These are phyloP conservation scores for Ursus arctos DNA, from an alignment of 2,113 vertebrate genomes.

Conservation along the genomic window DNA sequence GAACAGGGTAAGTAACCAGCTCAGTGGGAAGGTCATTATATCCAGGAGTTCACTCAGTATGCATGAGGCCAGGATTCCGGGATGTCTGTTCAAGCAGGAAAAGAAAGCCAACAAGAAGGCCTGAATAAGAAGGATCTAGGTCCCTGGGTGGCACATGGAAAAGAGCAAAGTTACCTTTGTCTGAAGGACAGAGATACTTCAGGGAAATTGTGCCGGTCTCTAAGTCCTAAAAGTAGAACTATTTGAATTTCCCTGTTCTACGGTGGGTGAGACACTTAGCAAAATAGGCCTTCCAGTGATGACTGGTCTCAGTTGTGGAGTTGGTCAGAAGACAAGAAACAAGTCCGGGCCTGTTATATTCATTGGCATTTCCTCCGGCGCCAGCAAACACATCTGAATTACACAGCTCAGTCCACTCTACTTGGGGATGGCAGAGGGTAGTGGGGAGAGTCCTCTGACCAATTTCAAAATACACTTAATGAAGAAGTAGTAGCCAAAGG, in stretches of 20 bases:
- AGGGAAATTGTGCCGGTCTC: background rate
- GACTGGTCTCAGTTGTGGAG: background rate
- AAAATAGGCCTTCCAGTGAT: background rate
- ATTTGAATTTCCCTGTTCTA: background rate
- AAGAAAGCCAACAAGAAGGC: conserved; percentile 30
- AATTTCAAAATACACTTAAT: background rate
- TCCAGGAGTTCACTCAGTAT: conserved; percentile 68
- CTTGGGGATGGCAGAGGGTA: background rate
- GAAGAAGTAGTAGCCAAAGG: background rate
- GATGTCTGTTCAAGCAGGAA: conserved; percentile 67
- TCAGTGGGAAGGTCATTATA: conserved; percentile 50
- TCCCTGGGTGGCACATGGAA: conserved; percentile 59
- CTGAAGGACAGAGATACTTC: background rate
- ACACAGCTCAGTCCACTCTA: background rate
- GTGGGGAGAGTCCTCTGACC: background rate
- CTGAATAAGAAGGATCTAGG: conserved; percentile 34
- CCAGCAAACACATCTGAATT: background rate
- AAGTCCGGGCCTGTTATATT: background rate
- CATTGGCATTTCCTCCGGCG: background rate
- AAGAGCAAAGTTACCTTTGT: background rate
- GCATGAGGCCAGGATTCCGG: conserved; percentile 79
- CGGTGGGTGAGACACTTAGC: rapidly evolving
- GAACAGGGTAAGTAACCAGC: conserved; percentile 61
- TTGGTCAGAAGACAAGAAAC: background rate
- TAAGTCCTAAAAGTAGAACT: background rate